Base-by-base conservation (phyloP, 2,888 invertebrate species). In the Balanococcus diminutus region DNA sequence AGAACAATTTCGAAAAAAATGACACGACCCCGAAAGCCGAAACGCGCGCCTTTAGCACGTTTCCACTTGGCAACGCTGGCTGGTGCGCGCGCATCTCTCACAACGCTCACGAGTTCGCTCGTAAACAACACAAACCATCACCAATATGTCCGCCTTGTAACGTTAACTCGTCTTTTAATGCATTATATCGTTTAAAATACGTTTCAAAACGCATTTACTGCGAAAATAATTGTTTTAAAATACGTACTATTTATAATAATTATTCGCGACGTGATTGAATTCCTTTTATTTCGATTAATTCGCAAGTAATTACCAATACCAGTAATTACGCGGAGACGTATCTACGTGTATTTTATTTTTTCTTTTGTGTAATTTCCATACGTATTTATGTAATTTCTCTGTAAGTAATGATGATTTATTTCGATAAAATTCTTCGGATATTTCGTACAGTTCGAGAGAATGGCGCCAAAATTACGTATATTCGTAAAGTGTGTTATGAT, bases 281-380 rank as follows among this genome's bases (percentile, higher is more conserved):
- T 75, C 32, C n/a, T 16, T n/a, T n/a, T 0, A 75, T 75, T 32
- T 19, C 31, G 3, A 31, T 75, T n/a, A n/a, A 51, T 31, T 75
- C n/a, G 36, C 2, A 75, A 32, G 75, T 75, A 75, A 75, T 75
- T 75, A 75, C 75, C 75, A 75, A 36, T 75, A 75, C 75, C 75
- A 75, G 75, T 75, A 75, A 75, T 75, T 75, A 75, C 75, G 75
- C 16, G 75, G 42, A 42, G 42, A 14, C 16, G 42, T 42, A 42
- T 42, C 42, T 42, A 42, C 42, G 42, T 42, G 42, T 42, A 16
- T 42, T 42, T 42, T 14, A 14, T 42, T 42, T 14, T 42, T 42
- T 67, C 3, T 8, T n/a, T 28, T 14, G 61, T 67, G 61, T 67
- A 67, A 67, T 67, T 67, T 67, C 61, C 61, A 67, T 67, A 67